Percentiles rank a stretch among this genome's conserved stretches.
Evolutionary conservation across 2,797 vertebrate species (phyloP).

Genomic region (Mastacembelus armatus): DNA sequence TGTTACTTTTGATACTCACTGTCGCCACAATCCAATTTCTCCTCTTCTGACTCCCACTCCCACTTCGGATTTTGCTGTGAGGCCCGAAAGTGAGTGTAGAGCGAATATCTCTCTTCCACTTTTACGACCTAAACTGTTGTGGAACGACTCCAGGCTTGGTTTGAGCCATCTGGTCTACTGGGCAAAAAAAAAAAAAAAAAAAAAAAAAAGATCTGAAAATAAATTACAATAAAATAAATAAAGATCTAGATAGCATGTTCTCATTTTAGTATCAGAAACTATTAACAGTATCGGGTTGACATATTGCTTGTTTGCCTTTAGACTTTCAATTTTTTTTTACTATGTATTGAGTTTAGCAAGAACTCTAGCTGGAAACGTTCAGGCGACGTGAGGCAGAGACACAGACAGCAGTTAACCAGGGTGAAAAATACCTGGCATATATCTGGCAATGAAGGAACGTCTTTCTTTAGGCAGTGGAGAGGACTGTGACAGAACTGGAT

Average conservation of each 20-base stretch:
- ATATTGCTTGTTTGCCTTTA: neutral
- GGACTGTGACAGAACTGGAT: neutral
- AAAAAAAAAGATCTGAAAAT: neutral
- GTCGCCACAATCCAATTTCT: slow-evolving; percentile 54
- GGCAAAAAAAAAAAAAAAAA: too few relatives aligned
- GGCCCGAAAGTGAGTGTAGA: slow-evolving; percentile 16
- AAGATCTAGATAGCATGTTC: neutral
- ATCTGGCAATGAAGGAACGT: too few relatives aligned
- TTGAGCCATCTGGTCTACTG: slow-evolving; percentile 11
- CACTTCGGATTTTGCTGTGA: slow-evolving; percentile 27
- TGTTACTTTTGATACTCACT: slow-evolving; percentile 50
- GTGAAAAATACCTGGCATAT: too few relatives aligned
- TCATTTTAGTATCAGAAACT: neutral
- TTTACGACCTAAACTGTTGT: slow-evolving; percentile 7
- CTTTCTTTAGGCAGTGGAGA: neutral
- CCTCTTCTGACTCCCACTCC: slow-evolving; percentile 30
- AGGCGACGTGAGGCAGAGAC: too few relatives aligned
- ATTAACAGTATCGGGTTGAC: neutral
- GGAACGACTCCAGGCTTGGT: slow-evolving; percentile 4
- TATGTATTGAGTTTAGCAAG: neutral
- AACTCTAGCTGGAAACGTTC: too few relatives aligned
- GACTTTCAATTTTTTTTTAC: too few relatives aligned
- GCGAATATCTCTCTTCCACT: slow-evolving; percentile 1
- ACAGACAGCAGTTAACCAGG: too few relatives aligned
- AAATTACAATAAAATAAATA: slow-evolving; percentile 7